phyloP scores from a whole-genome alignment of 1,140 invertebrate genomes.

The Chironomus striatipennis region DNA sequence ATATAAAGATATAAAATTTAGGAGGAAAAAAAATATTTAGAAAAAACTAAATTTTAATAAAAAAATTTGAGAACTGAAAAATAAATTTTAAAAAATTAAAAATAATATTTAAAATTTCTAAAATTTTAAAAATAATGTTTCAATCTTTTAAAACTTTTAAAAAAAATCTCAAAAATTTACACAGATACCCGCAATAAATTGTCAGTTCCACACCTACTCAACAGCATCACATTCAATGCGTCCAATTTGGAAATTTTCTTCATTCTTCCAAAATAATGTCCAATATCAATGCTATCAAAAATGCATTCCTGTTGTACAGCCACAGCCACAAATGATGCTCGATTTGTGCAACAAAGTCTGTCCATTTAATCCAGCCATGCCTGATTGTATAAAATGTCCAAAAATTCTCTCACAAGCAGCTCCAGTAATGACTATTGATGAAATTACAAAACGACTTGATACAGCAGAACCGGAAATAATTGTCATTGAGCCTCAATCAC shows the following conservation, averaged over 20 bases:
- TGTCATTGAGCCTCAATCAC: background rate
- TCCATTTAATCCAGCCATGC: background rate
- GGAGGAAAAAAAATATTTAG: too few relatives aligned
- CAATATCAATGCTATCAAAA: conserved; percentile 14
- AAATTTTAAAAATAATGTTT: too few relatives aligned
- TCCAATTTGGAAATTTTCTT: background rate
- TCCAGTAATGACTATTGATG: background rate
- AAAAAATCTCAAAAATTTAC: too few relatives aligned
- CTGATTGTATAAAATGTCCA: background rate
- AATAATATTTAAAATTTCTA: too few relatives aligned
- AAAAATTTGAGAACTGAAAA: too few relatives aligned
- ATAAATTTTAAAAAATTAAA: too few relatives aligned
- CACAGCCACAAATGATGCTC: background rate
- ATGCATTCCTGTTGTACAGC: background rate
- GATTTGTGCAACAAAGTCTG: conserved; percentile 3
- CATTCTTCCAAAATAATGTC: background rate
- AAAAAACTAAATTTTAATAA: too few relatives aligned
- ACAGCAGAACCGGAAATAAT: background rate
- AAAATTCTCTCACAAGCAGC: background rate
- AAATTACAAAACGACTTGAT: background rate
- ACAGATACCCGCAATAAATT: background rate
- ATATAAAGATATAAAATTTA: too few relatives aligned
- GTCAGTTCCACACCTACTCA: background rate
- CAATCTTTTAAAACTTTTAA: too few relatives aligned
- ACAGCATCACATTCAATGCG: background rate